Base-by-base conservation (phyloP, 64 coral and sea anemone species). In the Montipora efflorescens region DNA sequence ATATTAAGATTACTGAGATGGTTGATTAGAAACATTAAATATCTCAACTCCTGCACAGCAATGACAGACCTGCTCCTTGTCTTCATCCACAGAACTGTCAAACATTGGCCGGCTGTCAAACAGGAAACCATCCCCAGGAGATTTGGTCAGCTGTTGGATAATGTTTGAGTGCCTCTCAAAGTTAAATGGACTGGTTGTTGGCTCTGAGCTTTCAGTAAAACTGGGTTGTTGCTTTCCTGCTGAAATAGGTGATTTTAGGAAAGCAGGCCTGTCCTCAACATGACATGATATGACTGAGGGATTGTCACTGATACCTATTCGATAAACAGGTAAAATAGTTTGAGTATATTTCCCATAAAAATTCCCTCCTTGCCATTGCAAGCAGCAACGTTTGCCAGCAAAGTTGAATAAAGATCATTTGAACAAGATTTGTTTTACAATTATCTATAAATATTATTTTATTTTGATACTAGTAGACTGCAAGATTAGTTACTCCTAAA, bases 91-190 rank as follows among this genome's bases (percentile, higher is more conserved):
- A 89, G 71, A 59, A 77, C 5, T 76, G 14, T 87, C 58, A 81
- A 97, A 94, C 95, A 97, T 97, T n/a, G 88, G 95, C 15, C 95
- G 67, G 53, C 82, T 94, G 1, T 88, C 77, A 82, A 82, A 97
- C 4, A 81, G 75, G 58, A 97, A 97, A 45, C 95, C 95, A 85
- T 94, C 95, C 22, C 95, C 95, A 53, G 95, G 95, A 75, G 95
- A 97, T 70, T 94, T 94, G 48, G 51, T 94, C 25, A 97, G 87
- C 75, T 95, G 89, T 36, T 75, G 83, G 52, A 97, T 73, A 57
- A 84, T 82, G 58, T 84, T 80, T 86, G 75, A 87, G 46, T 93
- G 91, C 47, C 74, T 73, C 53, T 87, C 68, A 76, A 94, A 94
- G 22, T 97, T 95, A 46, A 97, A 94, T 68, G 88, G 53, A 48